Evolutionary conservation across 2,113 vertebrate genomes (phyloP).

Genomic region (Shinisaurus crocodilurus): DNA sequence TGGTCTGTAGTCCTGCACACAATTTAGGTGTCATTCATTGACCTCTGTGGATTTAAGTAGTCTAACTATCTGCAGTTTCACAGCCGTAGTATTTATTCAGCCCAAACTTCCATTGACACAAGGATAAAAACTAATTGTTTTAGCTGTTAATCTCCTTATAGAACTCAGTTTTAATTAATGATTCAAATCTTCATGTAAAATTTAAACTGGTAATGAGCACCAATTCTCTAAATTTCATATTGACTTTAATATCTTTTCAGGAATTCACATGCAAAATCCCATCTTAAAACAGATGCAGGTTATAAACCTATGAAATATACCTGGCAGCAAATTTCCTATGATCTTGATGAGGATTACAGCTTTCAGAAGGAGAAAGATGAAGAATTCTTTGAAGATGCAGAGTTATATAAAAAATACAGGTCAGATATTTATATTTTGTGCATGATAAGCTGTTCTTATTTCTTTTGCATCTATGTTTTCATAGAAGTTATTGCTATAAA

Average conservation of each 20-base stretch:
- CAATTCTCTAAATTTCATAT: background rate
- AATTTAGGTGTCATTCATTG: background rate
- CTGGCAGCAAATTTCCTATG: slow-evolving; percentile 42
- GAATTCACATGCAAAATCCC: slow-evolving; percentile 56
- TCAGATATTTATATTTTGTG: slow-evolving; percentile 28
- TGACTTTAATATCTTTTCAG: slow-evolving; percentile 31
- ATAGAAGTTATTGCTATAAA: background rate
- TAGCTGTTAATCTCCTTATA: background rate
- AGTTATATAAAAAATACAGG: slow-evolving; percentile 53
- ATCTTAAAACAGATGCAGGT: slow-evolving; percentile 37
- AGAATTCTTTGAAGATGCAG: slow-evolving; percentile 19
- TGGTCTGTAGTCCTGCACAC: background rate
- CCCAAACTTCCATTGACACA: background rate
- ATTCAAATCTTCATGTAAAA: background rate
- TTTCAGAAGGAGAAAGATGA: slow-evolving; percentile 35
- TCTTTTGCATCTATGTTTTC: background rate
- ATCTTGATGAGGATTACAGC: background rate
- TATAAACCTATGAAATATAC: slow-evolving; percentile 36
- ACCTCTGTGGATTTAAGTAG: background rate
- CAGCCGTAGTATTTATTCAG: background rate
- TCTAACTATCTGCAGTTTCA: background rate
- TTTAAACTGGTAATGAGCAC: background rate
- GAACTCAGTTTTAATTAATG: background rate
- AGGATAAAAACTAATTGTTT: background rate
- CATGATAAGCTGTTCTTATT: background rate